Conservation (phyloP, 1,140 invertebrate species). For the Lanistes nyassanus region DNA sequence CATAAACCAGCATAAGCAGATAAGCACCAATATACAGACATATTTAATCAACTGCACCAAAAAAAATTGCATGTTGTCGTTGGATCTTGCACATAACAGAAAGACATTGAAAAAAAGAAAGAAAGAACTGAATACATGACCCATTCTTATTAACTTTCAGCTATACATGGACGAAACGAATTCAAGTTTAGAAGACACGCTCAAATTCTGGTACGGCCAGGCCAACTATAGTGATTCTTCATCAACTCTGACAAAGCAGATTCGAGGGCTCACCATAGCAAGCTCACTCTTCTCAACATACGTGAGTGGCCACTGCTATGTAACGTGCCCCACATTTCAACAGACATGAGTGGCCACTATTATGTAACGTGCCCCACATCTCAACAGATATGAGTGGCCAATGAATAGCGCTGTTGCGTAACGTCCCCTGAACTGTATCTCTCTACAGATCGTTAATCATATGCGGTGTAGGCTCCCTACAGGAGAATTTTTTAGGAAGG, state of each 20-base stretch:
- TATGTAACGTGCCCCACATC: too few species aligned
- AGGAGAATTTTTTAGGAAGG: too few species aligned
- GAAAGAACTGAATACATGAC: background rate
- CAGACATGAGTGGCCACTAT: too few species aligned
- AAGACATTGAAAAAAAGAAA: background rate
- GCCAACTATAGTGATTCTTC: background rate
- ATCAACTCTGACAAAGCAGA: slow-evolving; percentile 3
- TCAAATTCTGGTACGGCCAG: slow-evolving; percentile 11
- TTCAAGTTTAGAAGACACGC: background rate
- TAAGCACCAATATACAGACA: too few species aligned
- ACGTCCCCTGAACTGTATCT: too few species aligned
- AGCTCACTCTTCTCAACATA: background rate
- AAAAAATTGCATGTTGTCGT: background rate
- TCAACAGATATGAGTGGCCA: too few species aligned
- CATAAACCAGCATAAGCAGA: too few species aligned
- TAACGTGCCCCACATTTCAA: too few species aligned
- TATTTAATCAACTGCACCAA: background rate
- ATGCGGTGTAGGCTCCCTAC: too few species aligned
- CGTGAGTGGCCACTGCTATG: too few species aligned
- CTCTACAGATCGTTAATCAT: too few species aligned
- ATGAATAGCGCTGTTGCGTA: too few species aligned
- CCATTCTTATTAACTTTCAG: background rate
- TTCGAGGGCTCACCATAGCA: background rate
- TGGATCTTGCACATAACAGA: background rate
- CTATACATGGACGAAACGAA: background rate